Base-by-base conservation (phyloP, 2,797 vertebrate genomes). In the Chaunax sp. region DNA sequence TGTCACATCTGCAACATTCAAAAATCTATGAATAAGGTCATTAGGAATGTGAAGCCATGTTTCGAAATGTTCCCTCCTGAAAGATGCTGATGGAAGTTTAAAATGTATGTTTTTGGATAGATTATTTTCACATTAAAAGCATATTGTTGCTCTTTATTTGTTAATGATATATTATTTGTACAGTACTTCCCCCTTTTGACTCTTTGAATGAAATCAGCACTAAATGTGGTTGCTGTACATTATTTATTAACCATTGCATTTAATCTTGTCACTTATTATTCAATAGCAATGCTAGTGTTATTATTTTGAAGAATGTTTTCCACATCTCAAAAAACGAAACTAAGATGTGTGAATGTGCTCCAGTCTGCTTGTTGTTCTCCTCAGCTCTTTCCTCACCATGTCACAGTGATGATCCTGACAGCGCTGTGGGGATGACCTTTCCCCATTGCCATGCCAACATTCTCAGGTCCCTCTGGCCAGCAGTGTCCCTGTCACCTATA, bases 351-450 rank as follows among this genome's bases (percentile, higher is more conserved):
- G 49, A 79, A 55, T 45, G 67, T 59, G 51, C 54, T 72, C 7
- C 47, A 20, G 69, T 69, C 73, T 77, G 44, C 70, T 59, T 81
- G 79, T 82, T 73, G 74, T 87, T 74, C 58, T 40, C 23, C 77
- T 71, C 55, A 57, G 77, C 81, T 82, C 61, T 73, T 78, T 82
- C 77, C 62, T 60, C 81, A 55, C 56, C 23, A 72, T 81, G 86
- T 79, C 74, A 66, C 74, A 72, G 83, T 75, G 83, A 89, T 89
- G 81, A 67, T 80, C 91, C 90, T 87, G 82, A 89, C 85, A 86
- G 84, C 72, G 76, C 72, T 56, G 75, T 63, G 72, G 55, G 58
- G 72, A 76, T 93, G 92, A 91, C 91, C 92, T 92, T 93, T 92
- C 86, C 81, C 77, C 71, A 83, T 78, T 59, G 80, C 86, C 83